Evolutionary conservation across 2,113 vertebrate genomes (phyloP), one percentile per base, ranked within the genome.

Genomic region (Anser cygnoides): DNA sequence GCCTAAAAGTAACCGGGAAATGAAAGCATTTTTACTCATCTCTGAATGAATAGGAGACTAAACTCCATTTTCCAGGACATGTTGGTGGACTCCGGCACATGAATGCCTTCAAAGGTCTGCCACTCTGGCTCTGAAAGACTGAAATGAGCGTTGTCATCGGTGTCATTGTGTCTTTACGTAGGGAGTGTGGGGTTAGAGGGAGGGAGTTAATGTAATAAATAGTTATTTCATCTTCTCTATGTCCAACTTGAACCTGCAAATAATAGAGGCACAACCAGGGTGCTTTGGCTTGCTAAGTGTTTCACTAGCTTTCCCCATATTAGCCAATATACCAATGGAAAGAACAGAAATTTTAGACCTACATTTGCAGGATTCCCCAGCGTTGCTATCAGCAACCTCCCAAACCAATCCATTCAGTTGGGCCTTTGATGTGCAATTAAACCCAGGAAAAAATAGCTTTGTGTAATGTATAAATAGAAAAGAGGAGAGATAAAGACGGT

Each of bases 381-480:
- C 0, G 13, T 91, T 92, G 81, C 35, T 96, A 84, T 95, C 92
- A 89, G 81, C 58, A 88, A 52, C 87, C 80, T 95, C 59, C 46
- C 23, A 91, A 94, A 84, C 37, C 1, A 7, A 92, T 91, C 73
- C 59, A 29, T 93, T 94, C 84, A 92, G 55, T 35, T 74, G 41
- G 10, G 39, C 72, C 52, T 94, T 90, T 97, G 66, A 95, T 94
- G 79, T 86, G 65, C 80, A 95, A 44, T 96, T 96, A 97, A 97
- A 95, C 44, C n/a, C 37, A 63, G 79, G 77, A 73, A 83, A 88
- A 95, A 96, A 92, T 58, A 90, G 57, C 78, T 95, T 95, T 94
- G 75, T 66, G 68, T 85, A 90, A 75, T 82, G 28, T 90, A 96
- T 93, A 93, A 88, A 95, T 92, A 95, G 87, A 96, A 92, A 76